Conservation (phyloP, 2,113 vertebrate genomes). For the Nothocercus nigrocapillus region DNA sequence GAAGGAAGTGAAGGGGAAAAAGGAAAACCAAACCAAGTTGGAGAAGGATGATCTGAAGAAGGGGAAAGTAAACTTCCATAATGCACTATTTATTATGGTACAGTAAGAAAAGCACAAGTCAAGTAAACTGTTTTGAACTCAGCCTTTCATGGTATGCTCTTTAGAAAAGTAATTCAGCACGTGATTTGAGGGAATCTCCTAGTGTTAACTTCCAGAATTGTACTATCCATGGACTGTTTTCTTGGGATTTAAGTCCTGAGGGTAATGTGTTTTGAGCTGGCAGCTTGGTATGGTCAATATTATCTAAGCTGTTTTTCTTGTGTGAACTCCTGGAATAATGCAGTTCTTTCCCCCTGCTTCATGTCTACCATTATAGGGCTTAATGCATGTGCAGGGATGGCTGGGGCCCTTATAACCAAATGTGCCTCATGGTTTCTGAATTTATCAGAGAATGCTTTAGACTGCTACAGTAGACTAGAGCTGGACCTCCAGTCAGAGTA, state of each 20-base stretch:
- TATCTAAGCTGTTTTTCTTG: background rate
- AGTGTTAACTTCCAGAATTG: background rate
- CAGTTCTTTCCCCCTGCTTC: background rate
- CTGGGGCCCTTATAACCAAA: background rate
- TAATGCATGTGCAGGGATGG: accelerated
- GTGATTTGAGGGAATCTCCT: background rate
- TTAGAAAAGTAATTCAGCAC: background rate
- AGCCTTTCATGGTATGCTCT: background rate
- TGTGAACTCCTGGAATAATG: background rate
- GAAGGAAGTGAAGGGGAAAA: background rate
- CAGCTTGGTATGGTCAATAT: background rate
- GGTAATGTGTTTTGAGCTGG: background rate
- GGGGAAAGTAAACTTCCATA: background rate
- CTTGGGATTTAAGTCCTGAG: background rate
- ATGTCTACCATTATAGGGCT: accelerated
- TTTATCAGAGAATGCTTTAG: background rate
- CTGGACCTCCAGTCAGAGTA: background rate
- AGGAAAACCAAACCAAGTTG: background rate
- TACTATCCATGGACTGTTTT: background rate
- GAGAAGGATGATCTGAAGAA: background rate
- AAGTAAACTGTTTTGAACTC: background rate
- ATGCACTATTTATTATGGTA: background rate
- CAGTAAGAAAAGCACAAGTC: background rate
- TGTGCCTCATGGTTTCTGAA: background rate
- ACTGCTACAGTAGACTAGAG: background rate